Evolutionary conservation across 2,888 invertebrate species (phyloP).

Genomic region (Yponomeuta plumbellus): DNA sequence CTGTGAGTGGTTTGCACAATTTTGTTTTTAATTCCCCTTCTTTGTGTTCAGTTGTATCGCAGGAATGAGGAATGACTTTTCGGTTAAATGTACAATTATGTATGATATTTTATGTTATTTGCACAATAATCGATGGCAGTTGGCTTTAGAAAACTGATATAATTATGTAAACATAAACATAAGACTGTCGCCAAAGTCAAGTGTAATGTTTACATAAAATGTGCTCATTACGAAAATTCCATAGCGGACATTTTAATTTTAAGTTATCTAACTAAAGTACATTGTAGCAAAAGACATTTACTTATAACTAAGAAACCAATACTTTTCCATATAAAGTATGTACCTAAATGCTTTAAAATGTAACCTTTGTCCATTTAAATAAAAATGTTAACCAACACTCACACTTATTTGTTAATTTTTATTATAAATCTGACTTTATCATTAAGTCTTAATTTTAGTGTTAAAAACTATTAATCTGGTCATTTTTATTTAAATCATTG

Average conservation of each 20-base stretch:
- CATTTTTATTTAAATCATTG: constrained; percentile 76
- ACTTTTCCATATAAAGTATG: constrained; percentile 53
- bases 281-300: constrained; percentile 69
- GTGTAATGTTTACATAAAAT: constrained; percentile 33
- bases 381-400: constrained; percentile 74
- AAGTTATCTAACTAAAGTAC: constrained; percentile 65
- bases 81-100: constrained; percentile 45
- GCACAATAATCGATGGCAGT: constrained; percentile 43
- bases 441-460: constrained; percentile 68
- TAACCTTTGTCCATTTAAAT: constrained; percentile 56
- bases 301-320: constrained; percentile 54
- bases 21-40: constrained; percentile 43
- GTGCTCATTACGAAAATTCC: constrained; percentile 48
- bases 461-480: constrained; percentile 74
- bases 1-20: constrained; percentile 53
- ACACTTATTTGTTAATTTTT: constrained; percentile 71
- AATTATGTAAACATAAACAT: constrained; percentile 19
- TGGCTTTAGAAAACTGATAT: not conserved
- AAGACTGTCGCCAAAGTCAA: constrained; percentile 60
- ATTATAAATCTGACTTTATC: constrained; percentile 67
- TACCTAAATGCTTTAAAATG: constrained; percentile 62
- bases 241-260: constrained; percentile 52
- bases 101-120: constrained; percentile 50
- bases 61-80: constrained; percentile 30
- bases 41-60: constrained; percentile 45